phyloP scores from a whole-genome alignment of 2,888 invertebrate genomes.

The Selenia dentaria region DNA sequence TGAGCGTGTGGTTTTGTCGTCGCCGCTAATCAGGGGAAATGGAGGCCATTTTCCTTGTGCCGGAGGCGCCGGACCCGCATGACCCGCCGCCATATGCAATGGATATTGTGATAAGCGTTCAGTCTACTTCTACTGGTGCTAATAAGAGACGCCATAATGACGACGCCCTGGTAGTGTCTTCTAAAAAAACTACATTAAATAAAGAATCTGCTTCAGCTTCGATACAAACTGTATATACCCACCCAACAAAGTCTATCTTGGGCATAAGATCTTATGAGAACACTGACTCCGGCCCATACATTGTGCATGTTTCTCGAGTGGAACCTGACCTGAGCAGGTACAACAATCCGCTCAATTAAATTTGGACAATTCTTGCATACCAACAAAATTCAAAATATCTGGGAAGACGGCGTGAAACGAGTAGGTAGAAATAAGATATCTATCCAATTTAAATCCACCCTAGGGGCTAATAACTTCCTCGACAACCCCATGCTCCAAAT shows the following conservation, averaged over 20 bases:
- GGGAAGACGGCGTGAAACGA: background rate
- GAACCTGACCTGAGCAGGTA: background rate
- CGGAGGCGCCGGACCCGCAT: too few species aligned
- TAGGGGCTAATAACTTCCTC: background rate
- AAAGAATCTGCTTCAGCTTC: background rate
- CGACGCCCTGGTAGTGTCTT: too few species aligned
- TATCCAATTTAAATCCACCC: background rate
- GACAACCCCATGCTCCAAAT: background rate
- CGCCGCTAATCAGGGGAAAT: too few species aligned
- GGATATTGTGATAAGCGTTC: too few species aligned
- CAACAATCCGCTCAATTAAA: background rate
- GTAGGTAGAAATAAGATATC: background rate
- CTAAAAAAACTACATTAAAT: background rate
- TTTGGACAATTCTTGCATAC: background rate
- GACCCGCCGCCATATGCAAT: too few species aligned
- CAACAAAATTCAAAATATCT: background rate
- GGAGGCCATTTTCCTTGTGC: too few species aligned
- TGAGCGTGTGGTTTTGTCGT: too few species aligned
- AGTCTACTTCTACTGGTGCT: too few species aligned
- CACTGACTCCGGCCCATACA: background rate
- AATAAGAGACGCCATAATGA: too few species aligned
- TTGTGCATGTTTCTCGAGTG: background rate
- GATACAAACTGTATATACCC: background rate
- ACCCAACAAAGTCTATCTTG: background rate
- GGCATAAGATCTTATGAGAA: background rate